Evolutionary conservation across 2,888 invertebrate species (phyloP).

Genomic region (Heliconius charithonia): DNA sequence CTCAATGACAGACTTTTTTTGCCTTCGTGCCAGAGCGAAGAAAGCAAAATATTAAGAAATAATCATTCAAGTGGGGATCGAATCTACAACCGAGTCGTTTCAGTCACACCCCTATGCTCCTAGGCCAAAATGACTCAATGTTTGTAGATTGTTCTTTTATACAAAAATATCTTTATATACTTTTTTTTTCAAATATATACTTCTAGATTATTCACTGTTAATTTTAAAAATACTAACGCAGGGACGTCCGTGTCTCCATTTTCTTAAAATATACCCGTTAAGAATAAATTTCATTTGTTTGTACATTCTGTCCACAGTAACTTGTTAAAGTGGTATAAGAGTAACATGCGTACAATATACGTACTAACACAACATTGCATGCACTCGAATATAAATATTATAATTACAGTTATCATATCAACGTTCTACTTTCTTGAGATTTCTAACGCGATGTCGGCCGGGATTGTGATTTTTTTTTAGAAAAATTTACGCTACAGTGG

Average conservation of each 20-base stretch:
- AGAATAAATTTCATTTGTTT: no score
- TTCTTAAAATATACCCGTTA: neutral
- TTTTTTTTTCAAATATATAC: neutral
- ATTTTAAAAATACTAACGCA: neutral
- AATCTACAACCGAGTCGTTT: no score
- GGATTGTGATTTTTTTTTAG: conserved; percentile 48
- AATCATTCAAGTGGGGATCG: no score
- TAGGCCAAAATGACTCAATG: no score
- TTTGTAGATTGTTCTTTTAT: neutral
- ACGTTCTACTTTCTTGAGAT: conserved; percentile 48
- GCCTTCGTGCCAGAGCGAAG: no score
- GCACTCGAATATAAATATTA: conserved; percentile 41
- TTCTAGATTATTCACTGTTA: neutral
- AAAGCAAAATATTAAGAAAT: no score
- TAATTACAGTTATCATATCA: conserved; percentile 47
- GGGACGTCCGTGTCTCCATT: neutral
- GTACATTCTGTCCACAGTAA: no score
- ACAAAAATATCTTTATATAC: neutral
- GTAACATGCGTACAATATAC: conserved; percentile 17
- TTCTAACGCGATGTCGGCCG: conserved; percentile 46
- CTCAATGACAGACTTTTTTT: no score
- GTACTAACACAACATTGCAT: conserved; percentile 9
- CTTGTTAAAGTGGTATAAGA: conserved; percentile 8
- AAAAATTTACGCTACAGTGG: conserved; percentile 54
- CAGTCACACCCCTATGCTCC: no score